Base-by-base conservation (phyloP, 92 coral and sea anemone genomes). In the Anthopleura xanthogrammica region DNA sequence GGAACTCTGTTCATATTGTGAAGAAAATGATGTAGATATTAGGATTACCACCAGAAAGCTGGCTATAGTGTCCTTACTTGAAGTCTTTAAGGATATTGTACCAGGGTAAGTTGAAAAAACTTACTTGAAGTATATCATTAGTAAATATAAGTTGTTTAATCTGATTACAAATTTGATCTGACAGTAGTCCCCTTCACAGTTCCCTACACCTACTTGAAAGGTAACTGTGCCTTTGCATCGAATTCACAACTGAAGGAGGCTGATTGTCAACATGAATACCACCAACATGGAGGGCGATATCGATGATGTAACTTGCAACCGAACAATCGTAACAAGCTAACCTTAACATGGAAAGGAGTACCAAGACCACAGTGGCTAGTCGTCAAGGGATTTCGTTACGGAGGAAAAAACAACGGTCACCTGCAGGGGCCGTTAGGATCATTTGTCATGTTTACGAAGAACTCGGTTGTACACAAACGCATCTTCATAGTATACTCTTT, bases 31-130 rank as follows among this genome's bases (percentile, higher is more conserved):
- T 82, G 83, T 85, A 8, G 98, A 96, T 76, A 82, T 96, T 77
- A 87, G 94, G 62, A 88, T 96, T 24, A 96, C 99, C 39, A 92
- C 95, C 9, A 91, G 90, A 56, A 96, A 96, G 80, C 89, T 96
- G 22, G 93, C 95, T 12, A 92, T 96, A 90, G 91, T 96, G 19
- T 96, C 99, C 7, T 82, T 94, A 22, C 86, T 93, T 76, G 87
- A 88, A 50, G 95, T 96, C 5, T 93, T 96, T 84, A 96, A 96
- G 82, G 98, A 96, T 73, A 94, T 96, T 77, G 87, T 92, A 10
- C 99, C 99, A 60, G 99, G 99, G 99, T 92, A 76, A 56, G 93
- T 66, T 20, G 58, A 12, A 54, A 40, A 13, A 24, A 52, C 46
- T n/a, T n/a, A n/a, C n/a, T n/a, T n/a, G 5, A 10, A 2, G 0